Conservation (phyloP, 2,113 vertebrate species). For the Tragelaphus strepsiceros region DNA sequence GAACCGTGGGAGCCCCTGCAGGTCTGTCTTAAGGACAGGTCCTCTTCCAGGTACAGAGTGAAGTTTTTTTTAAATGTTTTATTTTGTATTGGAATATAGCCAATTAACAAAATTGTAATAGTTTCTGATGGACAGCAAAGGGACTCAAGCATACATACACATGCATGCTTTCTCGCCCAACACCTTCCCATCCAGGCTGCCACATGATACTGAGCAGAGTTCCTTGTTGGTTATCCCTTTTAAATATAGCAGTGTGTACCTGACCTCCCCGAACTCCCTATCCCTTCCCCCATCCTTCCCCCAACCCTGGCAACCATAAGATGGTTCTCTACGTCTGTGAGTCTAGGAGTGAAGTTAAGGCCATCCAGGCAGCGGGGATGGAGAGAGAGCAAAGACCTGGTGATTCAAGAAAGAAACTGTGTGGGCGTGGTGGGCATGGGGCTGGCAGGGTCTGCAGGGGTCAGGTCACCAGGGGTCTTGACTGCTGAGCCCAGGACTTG, state of each 20-base stretch:
- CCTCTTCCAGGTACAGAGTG: not conserved
- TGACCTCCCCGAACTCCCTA: not conserved
- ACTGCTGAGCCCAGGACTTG: not conserved
- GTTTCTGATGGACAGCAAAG: not conserved
- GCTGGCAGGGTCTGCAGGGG: not conserved
- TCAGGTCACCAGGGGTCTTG: not conserved
- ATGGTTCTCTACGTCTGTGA: not conserved
- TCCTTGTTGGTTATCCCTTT: not conserved
- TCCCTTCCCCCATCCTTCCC: not conserved
- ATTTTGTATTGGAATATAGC: not conserved
- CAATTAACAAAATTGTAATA: not conserved
- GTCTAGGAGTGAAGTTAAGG: not conserved
- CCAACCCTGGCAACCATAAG: not conserved
- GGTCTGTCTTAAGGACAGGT: not conserved
- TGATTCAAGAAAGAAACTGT: not conserved
- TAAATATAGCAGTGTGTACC: not conserved
- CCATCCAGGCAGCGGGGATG: rapidly evolving
- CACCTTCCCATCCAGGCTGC: not conserved
- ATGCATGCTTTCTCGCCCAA: not conserved
- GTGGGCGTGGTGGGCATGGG: not conserved
- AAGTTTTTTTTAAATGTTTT: not conserved
- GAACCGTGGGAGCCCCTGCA: not conserved
- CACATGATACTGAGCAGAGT: not conserved
- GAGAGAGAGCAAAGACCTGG: not conserved
- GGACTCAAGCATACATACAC: not conserved